Evolutionary conservation across 2,797 vertebrate species (phyloP).

Genomic region (Carcharodon carcharias): DNA sequence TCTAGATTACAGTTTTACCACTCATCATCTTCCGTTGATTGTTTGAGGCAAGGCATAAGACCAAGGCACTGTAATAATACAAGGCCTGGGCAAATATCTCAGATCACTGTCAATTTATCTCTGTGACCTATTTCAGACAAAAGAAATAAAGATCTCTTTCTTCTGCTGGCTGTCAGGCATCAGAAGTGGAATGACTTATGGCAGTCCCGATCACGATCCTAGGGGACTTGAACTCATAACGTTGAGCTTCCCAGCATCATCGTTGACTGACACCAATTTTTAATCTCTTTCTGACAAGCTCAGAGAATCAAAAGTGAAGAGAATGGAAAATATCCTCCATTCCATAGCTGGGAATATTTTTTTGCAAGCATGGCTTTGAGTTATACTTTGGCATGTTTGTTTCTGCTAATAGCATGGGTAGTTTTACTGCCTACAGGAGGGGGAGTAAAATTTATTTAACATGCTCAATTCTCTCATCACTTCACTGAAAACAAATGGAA

Average conservation of each 20-base stretch:
- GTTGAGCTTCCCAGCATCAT: neutral
- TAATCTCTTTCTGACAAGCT: neutral
- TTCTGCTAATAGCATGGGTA: neutral
- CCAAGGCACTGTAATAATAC: neutral
- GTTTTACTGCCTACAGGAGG: neutral
- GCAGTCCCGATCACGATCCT: neutral
- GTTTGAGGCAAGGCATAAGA: neutral
- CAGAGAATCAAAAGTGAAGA: constrained; percentile 10
- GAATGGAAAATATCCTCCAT: neutral
- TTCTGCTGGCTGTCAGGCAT: neutral
- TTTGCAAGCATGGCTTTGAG: neutral
- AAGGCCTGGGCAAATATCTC: neutral
- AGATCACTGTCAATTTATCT: constrained; percentile 24
- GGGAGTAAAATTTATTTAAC: too few relatives aligned
- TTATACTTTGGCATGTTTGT: neutral
- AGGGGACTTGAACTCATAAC: neutral
- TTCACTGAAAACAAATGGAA: neutral
- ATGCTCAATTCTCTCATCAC: neutral
- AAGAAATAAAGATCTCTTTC: neutral
- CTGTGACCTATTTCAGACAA: neutral
- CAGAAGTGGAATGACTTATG: constrained; percentile 9
- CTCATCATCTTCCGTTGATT: neutral
- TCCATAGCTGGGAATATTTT: neutral
- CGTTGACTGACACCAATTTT: constrained; percentile 10
- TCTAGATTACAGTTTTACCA: neutral